phyloP scores from a whole-genome alignment of 2,797 vertebrate genomes.

The Percopsis omiscomaycus region DNA sequence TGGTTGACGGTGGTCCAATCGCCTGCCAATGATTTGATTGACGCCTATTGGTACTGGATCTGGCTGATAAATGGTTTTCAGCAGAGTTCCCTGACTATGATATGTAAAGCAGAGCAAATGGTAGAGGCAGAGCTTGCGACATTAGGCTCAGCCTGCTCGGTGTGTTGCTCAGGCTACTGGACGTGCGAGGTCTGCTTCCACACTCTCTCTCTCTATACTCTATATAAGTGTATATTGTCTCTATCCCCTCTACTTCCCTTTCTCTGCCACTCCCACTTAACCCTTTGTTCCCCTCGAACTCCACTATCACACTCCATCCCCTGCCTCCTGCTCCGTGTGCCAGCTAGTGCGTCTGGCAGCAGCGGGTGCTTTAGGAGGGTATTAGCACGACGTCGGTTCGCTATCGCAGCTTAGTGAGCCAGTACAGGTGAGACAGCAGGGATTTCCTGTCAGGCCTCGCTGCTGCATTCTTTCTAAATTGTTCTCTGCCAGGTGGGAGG shows the following conservation, averaged over 20 bases:
- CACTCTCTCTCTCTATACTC: not conserved
- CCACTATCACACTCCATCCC: conserved; percentile 5
- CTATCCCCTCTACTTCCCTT: not conserved
- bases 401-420: conserved; percentile 32
- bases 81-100: too few species aligned
- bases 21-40: too few species aligned
- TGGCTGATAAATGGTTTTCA: too few species aligned
- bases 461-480: conserved; percentile 71
- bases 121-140: too few species aligned
- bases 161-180: not conserved
- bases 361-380: conserved; percentile 61
- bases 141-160: too few species aligned
- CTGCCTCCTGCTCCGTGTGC: conserved; percentile 34
- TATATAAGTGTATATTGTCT: too few species aligned
- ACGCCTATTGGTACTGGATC: too few species aligned
- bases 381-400: conserved; percentile 59
- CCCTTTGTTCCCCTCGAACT: conserved; percentile 1
- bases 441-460: conserved; percentile 73
- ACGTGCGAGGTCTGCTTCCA: not conserved
- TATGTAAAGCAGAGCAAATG: too few species aligned
- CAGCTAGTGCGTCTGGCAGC: conserved; percentile 33
- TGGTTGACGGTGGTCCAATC: too few species aligned
- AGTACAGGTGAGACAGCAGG: conserved; percentile 68
- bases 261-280: conserved; percentile 11
- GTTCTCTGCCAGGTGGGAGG: conserved; percentile 63